Base-by-base conservation (phyloP, 2,797 vertebrate species). In the Ammospiza maritima region DNA sequence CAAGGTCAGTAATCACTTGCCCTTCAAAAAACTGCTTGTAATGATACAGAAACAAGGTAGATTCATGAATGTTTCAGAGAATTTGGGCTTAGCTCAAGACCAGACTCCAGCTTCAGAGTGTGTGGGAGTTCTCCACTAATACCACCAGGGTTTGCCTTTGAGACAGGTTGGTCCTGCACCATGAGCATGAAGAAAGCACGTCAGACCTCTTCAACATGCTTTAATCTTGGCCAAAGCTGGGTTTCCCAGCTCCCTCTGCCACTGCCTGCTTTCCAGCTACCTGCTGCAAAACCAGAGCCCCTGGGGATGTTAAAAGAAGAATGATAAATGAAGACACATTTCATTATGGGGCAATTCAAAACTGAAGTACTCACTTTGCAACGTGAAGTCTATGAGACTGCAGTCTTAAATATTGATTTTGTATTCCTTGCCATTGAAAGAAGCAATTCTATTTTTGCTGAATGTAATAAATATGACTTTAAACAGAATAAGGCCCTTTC, bases 361-460 rank as follows among this genome's bases (percentile, higher is more conserved):
- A 94, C 13, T 25, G 92, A 96, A 92, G 76, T 92, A 66, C 22
- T 56, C 47, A 62, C 70, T 80, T 85, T 18, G 16, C 73, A 94
- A 83, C 9, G 10, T 45, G 44, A 89, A 92, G 82, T 96, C 94
- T 93, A 38, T 56, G 69, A 97, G 80, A 76, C 84, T 71, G 67
- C 44, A 62, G 83, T 66, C 94, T 97, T 97, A 97, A 97, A 97
- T 97, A 98, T 96, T 97, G 94, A 98, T 97, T 97, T 94, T 96
- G 83, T 94, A 96, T 97, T 98, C 96, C 94, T 65, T 94, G 94
- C 81, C 94, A 96, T 96, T 96, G 95, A 96, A 96, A 96, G 92
- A 97, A 96, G 76, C 72, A 96, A 97, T 96, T 97, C 74, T 96
- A 73, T 65, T 97, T 96, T 93, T 88, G 90, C 44, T 64, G 78